Percentiles rank a stretch among this genome's conserved stretches.
Conservation (phyloP, 2,113 vertebrate species). For the Coryphaenoides rupestris region DNA sequence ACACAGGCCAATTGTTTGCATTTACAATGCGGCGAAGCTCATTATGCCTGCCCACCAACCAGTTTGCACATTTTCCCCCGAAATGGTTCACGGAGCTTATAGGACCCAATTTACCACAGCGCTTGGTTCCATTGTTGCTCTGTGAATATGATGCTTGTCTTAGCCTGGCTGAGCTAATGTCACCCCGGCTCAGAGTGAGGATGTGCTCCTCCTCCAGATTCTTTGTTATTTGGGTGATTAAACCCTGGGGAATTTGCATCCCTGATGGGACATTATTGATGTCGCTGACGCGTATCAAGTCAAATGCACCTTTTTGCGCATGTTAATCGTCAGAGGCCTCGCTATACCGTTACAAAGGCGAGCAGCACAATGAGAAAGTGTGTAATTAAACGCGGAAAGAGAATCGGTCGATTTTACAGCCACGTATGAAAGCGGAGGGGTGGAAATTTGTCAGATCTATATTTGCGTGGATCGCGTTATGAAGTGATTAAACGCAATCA, state of each 20-base stretch:
- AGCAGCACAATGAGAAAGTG: constrained; percentile 23
- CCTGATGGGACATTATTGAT: constrained; percentile 57
- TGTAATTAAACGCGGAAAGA: constrained; percentile 4
- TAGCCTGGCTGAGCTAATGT: constrained; percentile 68
- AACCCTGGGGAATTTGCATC: constrained; percentile 60
- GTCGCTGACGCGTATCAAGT: constrained; percentile 62
- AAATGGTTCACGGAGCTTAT: constrained; percentile 70
- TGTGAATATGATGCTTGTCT: constrained; percentile 71
- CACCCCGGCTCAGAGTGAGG: constrained; percentile 62
- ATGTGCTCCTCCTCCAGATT: constrained; percentile 49
- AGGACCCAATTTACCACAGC: constrained; percentile 64
- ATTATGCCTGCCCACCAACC: constrained; percentile 70
- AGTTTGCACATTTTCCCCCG: constrained; percentile 63
- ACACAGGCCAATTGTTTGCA: constrained; percentile 58
- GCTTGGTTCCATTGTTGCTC: constrained; percentile 64
- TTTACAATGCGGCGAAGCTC: constrained; percentile 69
- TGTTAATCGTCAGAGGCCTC: constrained; percentile 62
- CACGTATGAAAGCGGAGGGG: neutral
- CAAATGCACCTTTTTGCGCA: constrained; percentile 56
- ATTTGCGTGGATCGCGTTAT: constrained; percentile 16
- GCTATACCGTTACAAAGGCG: constrained; percentile 24
- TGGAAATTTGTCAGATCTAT: neutral
- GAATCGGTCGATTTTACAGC: neutral
- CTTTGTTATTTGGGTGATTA: constrained; percentile 67
- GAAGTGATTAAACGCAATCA: constrained; percentile 21